phyloP scores from a whole-genome alignment of 2,888 invertebrate species.

The Macrophya alboannulata region DNA sequence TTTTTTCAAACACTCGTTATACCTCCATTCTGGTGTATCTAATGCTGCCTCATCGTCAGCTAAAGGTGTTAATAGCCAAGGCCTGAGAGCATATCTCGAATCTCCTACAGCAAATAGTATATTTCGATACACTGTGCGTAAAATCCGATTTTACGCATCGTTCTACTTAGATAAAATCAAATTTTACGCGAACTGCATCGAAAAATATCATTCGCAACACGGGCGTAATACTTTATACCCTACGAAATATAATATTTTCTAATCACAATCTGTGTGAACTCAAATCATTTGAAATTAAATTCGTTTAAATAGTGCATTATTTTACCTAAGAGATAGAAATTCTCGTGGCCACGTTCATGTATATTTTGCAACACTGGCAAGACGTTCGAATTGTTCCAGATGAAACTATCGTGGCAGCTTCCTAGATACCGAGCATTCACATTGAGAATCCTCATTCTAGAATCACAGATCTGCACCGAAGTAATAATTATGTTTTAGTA shows the following conservation, averaged over 20 bases:
- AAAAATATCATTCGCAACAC: no score
- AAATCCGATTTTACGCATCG: no score
- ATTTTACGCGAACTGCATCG: no score
- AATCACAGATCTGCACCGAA: neutral
- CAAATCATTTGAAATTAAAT: no score
- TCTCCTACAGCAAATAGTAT: slow-evolving; percentile 59
- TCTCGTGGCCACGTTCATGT: slow-evolving; percentile 49
- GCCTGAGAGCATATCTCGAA: slow-evolving; percentile 62
- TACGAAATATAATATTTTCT: no score
- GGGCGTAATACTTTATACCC: neutral
- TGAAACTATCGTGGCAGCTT: slow-evolving; percentile 59
- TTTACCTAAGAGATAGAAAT: slow-evolving; percentile 51
- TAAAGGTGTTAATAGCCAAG: slow-evolving; percentile 59
- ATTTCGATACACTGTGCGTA: no score
- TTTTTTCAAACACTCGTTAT: slow-evolving; percentile 58
- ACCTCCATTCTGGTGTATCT: slow-evolving; percentile 59
- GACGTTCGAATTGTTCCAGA: slow-evolving; percentile 63
- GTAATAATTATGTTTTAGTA: neutral
- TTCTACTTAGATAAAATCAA: no score
- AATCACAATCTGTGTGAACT: no score
- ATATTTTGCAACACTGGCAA: slow-evolving; percentile 56
- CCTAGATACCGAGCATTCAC: slow-evolving; percentile 59
- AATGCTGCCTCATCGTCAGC: slow-evolving; percentile 52
- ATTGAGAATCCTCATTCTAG: neutral
- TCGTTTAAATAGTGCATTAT: neutral